Percentiles rank a stretch among this genome's conserved stretches.
These are phyloP conservation scores for Ramphastos sulfuratus DNA, from an alignment of 2,113 vertebrate genomes.

Conservation along the genomic window DNA sequence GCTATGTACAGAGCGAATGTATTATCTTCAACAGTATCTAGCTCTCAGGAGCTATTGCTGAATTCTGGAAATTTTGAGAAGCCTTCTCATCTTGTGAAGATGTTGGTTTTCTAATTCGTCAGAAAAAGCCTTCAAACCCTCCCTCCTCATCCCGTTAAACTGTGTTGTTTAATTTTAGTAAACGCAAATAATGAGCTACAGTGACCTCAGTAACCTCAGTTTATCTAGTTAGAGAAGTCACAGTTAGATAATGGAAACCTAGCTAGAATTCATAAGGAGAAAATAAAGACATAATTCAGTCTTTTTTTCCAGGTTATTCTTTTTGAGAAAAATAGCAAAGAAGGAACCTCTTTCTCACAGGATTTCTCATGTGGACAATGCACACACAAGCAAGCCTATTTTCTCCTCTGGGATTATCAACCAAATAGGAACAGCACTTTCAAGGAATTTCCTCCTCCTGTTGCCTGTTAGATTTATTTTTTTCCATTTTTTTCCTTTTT, in stretches of 20 bases:
- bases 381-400: background rate
- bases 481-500: background rate
- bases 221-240: background rate
- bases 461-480: background rate
- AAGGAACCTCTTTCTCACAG: background rate
- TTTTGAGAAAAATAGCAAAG: background rate
- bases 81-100: background rate
- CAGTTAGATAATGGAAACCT: background rate
- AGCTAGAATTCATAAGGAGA: background rate
- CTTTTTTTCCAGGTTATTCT: background rate
- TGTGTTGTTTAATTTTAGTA: background rate
- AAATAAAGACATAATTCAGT: background rate
- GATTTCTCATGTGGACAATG: background rate
- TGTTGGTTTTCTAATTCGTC: background rate
- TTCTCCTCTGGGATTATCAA: background rate
- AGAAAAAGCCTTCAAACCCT: background rate
- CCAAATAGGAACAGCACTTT: background rate
- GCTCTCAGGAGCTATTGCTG: background rate
- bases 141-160: fast-evolving
- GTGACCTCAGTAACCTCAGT: background rate
- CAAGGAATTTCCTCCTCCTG: background rate
- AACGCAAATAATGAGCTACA: background rate
- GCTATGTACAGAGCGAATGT: background rate
- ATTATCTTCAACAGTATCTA: background rate
- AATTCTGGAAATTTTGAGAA: background rate